phyloP scores from a whole-genome alignment of 2,113 vertebrate species.

The Scopus umbretta region DNA sequence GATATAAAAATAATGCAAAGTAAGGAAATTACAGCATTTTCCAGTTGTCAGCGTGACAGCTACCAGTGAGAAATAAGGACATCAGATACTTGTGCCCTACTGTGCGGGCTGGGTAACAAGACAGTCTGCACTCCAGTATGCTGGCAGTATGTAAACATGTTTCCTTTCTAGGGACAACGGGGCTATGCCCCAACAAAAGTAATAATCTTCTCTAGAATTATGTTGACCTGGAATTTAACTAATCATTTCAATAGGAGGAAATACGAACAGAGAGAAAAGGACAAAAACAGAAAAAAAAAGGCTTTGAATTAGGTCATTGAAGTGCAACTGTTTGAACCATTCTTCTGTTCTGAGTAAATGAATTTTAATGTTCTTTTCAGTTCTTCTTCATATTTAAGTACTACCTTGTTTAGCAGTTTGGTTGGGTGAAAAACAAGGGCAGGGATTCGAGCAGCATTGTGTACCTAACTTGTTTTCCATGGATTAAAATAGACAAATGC shows the following conservation, averaged over 20 bases:
- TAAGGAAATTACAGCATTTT: slow-evolving; percentile 65
- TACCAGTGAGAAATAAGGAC: slow-evolving; percentile 39
- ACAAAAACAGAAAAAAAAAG: neutral
- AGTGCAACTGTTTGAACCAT: neutral
- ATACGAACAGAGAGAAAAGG: neutral
- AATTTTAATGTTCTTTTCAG: neutral
- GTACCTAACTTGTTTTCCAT: neutral
- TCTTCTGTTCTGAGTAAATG: neutral
- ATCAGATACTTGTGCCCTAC: neutral
- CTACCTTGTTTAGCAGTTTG: neutral
- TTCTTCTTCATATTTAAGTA: neutral
- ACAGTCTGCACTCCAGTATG: neutral
- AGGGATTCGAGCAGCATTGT: neutral
- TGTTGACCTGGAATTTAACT: neutral
- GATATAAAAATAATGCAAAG: slow-evolving; percentile 63
- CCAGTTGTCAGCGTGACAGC: slow-evolving; percentile 58
- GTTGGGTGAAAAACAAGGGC: neutral
- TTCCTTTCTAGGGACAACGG: neutral
- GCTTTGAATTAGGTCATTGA: neutral
- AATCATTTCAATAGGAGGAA: slow-evolving; percentile 1
- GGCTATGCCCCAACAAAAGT: neutral
- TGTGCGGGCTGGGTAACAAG: slow-evolving; percentile 36
- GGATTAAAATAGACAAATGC: neutral
- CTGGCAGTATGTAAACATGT: slow-evolving; percentile 26
- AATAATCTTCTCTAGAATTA: neutral